Base-by-base conservation (phyloP, 2,113 vertebrate genomes). In the Macaca fascicularis region DNA sequence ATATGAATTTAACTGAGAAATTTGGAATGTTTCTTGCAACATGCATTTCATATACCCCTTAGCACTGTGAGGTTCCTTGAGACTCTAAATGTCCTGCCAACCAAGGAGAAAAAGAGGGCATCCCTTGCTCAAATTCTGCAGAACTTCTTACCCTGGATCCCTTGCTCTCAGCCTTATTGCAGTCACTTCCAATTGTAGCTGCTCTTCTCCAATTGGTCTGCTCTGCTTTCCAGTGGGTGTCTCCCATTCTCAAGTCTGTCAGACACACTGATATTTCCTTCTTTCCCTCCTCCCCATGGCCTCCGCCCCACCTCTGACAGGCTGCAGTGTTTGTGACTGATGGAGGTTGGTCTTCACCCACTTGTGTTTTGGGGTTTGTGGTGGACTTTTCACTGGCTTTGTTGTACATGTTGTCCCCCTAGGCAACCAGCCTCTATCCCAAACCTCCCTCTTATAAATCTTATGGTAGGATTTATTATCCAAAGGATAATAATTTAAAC, bases 401-500 rank as follows among this genome's bases (percentile, higher is more conserved):
- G 30, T 27, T 27, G 76, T 40, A 50, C 27, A 38, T 74, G 5
- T 38, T 55, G 70, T 45, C 7, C 38, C 16, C 20, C 20, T 45
- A 88, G 32, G 32, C 50, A 94, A 92, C 8, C 27, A n/a, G 38
- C 27, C 57, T 94, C 5, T 72, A 22, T 59, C 14, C 35, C 38
- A n/a, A 69, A 27, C 27, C 14, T 59, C 10, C 55, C 32, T 89
- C 59, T 92, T 94, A 59, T 59, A 59, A 52, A 61, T 43, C 1
- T 38, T 57, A n/a, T 6, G 22, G 13, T 70, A 80, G 61, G 16
- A 45, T 89, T 69, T 35, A 79, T 79, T 78, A 79, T 43, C 23
- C 55, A 90, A 86, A 95, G 27, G 14, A 30, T 74, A 76, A 69
- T 57, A 78, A 92, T 70, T 78, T 48, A 69, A 67, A 91, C 3